These are phyloP conservation scores for Paradisaea rubra DNA, from an alignment of 2,113 vertebrate genomes.

Conservation along the genomic window DNA sequence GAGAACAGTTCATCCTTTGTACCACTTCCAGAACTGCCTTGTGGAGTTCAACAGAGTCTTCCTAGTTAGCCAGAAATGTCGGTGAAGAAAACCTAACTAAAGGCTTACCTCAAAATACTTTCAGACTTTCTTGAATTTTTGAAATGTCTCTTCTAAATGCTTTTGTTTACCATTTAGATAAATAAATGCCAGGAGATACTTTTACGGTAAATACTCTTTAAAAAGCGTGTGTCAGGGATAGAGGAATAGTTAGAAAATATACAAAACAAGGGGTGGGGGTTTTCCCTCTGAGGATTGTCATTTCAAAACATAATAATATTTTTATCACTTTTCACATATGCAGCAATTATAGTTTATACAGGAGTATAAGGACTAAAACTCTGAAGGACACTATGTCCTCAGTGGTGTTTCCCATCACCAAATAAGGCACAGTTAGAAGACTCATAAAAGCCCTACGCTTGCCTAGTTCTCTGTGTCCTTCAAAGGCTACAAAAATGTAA, in stretches of 20 bases:
- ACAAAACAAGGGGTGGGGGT: rapidly evolving
- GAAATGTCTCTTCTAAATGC: not conserved
- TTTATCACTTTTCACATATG: not conserved
- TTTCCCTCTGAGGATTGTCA: rapidly evolving
- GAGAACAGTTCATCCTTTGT: not conserved
- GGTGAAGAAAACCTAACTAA: not conserved
- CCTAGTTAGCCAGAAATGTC: not conserved
- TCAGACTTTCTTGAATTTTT: not conserved
- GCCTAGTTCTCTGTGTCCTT: not conserved
- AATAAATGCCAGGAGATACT: not conserved
- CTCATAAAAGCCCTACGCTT: not conserved
- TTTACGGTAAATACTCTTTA: not conserved
- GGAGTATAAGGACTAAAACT: not conserved
- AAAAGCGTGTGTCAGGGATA: not conserved
- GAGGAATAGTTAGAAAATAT: not conserved
- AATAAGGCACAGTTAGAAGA: not conserved
- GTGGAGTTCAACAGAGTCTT: not conserved
- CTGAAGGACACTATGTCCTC: not conserved
- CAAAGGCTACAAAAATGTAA: not conserved
- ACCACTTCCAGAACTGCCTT: not conserved
- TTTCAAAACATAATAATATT: not conserved
- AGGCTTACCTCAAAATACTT: not conserved
- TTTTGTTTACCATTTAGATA: not conserved
- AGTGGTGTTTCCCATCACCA: not conserved
- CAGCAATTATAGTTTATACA: not conserved